Evolutionary conservation across 2,888 invertebrate genomes (phyloP).

Genomic region (Callyntrura sp.): DNA sequence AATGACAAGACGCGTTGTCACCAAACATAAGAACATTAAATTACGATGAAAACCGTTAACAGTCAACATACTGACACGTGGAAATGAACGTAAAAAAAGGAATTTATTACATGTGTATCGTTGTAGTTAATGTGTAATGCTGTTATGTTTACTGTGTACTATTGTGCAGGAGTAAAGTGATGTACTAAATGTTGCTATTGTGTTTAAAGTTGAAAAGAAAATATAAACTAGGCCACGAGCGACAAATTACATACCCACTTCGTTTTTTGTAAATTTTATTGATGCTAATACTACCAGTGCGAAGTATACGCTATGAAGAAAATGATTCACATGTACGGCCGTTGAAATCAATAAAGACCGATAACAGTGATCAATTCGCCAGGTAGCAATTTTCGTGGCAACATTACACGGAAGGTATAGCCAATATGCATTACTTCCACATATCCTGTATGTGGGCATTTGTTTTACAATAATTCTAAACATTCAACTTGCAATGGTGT

Average conservation of each 20-base stretch:
- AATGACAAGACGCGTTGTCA: too few species aligned
- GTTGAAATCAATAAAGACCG: constrained; percentile 24
- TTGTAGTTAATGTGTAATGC: neutral
- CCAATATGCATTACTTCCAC: neutral
- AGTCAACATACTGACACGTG: too few species aligned
- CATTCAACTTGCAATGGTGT: neutral
- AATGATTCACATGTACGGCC: neutral
- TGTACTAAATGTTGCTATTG: neutral
- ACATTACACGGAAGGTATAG: constrained; percentile 3
- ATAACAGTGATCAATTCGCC: constrained; percentile 40
- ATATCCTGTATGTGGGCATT: neutral
- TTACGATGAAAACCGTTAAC: too few species aligned
- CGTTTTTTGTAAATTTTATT: too few species aligned
- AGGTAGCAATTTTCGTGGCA: constrained; percentile 25
- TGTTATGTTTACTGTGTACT: too few species aligned
- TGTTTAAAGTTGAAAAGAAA: neutral
- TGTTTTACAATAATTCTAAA: neutral
- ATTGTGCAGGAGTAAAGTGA: neutral
- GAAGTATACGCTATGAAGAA: neutral
- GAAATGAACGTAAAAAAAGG: constrained; percentile 8
- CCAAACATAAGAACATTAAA: too few species aligned
- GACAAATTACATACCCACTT: neutral
- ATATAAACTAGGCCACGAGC: neutral
- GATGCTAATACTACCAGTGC: too few species aligned
- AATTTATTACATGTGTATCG: constrained; percentile 11